A percentile compares a stretch with the other conserved stretches of the same genome.
Evolutionary conservation across 2,113 vertebrate species (phyloP).

Genomic region (Ceuthmochares aereus): DNA sequence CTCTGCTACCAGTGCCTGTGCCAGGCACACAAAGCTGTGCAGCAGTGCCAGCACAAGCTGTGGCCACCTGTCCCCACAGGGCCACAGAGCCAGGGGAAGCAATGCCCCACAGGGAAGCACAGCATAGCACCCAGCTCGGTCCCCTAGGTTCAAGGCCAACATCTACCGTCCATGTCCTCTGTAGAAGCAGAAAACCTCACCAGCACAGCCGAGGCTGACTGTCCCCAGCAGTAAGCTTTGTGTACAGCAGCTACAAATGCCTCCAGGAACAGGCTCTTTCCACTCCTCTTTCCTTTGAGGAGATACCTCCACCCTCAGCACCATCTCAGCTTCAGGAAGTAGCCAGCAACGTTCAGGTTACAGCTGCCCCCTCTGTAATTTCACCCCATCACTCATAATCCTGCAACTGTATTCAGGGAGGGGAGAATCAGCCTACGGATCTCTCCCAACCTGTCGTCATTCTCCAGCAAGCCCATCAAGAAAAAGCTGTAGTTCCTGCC

Average conservation of each 20-base stretch:
- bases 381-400: slow-evolving; percentile 1
- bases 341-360: neutral
- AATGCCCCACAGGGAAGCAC: neutral
- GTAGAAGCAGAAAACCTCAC: neutral
- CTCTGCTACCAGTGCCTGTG: neutral
- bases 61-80: fast-evolving
- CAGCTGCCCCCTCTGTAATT: slow-evolving; percentile 43
- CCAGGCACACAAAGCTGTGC: neutral
- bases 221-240: neutral
- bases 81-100: neutral
- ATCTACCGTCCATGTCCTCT: neutral
- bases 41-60: neutral
- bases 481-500: neutral
- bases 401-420: slow-evolving; percentile 8
- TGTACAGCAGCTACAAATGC: neutral
- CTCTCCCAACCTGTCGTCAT: neutral
- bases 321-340: neutral
- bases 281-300: neutral
- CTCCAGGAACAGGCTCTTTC: neutral
- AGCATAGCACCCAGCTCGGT: neutral
- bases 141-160: neutral
- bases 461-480: neutral
- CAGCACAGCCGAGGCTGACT: fast-evolving
- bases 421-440: neutral
- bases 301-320: neutral